Base-by-base conservation (phyloP, 2,888 invertebrate genomes). In the Drosophila subsilvestris region DNA sequence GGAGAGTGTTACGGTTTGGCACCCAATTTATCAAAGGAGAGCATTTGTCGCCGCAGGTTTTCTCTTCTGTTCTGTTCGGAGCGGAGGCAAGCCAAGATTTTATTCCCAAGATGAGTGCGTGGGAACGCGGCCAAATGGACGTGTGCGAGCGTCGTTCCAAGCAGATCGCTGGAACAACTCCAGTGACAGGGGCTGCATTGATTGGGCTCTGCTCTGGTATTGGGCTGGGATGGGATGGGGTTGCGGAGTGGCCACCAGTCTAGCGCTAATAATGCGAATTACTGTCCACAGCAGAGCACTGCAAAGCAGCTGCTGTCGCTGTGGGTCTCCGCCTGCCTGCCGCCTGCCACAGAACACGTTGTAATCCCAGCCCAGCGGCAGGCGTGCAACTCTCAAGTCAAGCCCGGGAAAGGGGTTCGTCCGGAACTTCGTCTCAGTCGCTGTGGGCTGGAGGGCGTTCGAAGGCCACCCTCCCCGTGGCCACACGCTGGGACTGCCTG, bases 221-320 rank as follows among this genome's bases (percentile, higher is more conserved):
- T 29, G 25, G 22, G 27, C 29, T 14, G 12, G 25, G 53, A 6
- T 12, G 25, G 25, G 71, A 70, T 78, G 74, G 71, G 78, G 59
- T 45, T 60, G 6, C 14, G 6, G 68, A 66, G 66, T 55, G 67
- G 77, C 72, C 75, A 79, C 72, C 79, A 69, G 71, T 76, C 78
- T 77, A 76, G 81, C 82, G 80, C 79, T 78, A 81, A 74, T 89
- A 89, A 90, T 86, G 79, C 86, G 88, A 76, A 86, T 90, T 86
- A 89, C 69, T 78, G 81, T 81, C 85, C 59, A 63, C 73, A 74
- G 71, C 82, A 80, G 79, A 14, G 14, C 37, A 27, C 6, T 0
- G 27, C 27, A 2, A 2, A 37, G 81, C 78, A 74, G 77, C 69
- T 68, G 67, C 73, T 47, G 57, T 37, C 32, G 42, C 49, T 29